Evolutionary conservation across 2,888 invertebrate species (phyloP).

Genomic region (Latrodectus hesperus): DNA sequence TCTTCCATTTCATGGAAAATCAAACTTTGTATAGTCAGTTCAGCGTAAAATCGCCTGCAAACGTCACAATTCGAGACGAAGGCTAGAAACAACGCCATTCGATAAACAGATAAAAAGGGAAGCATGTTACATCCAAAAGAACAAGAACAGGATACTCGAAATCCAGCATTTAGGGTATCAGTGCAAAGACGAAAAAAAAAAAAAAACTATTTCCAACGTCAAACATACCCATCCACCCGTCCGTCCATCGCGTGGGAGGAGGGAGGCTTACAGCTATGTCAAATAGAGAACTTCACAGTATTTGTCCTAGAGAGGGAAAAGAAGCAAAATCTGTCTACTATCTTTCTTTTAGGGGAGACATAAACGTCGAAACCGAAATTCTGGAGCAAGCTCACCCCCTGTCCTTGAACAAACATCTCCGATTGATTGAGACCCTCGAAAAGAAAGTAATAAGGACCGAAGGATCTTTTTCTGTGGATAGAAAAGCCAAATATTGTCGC

Average conservation of each 20-base stretch:
- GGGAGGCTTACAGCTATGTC: constrained; percentile 3
- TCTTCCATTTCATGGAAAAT: too few species aligned
- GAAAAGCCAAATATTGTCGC: neutral
- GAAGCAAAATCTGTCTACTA: neutral
- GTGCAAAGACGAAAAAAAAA: neutral
- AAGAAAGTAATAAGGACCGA: neutral
- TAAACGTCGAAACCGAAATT: constrained; percentile 3
- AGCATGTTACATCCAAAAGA: too few species aligned
- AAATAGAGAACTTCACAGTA: constrained; percentile 26
- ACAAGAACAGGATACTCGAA: neutral
- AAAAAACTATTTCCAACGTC: neutral
- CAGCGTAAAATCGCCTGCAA: too few species aligned
- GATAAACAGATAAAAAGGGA: too few species aligned
- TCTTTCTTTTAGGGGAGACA: neutral
- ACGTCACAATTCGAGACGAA: too few species aligned
- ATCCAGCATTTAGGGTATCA: neutral
- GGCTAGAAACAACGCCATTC: too few species aligned
- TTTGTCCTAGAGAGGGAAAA: constrained; percentile 7
- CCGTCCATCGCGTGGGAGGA: neutral
- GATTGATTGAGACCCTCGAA: neutral
- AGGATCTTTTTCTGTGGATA: neutral
- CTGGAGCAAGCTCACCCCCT: neutral
- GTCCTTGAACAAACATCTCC: neutral
- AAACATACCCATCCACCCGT: neutral
- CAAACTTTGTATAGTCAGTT: too few species aligned